Percentiles rank a stretch among this genome's conserved stretches.
Conservation (phyloP, 2,797 vertebrate genomes). For the Crenuchus spilurus region DNA sequence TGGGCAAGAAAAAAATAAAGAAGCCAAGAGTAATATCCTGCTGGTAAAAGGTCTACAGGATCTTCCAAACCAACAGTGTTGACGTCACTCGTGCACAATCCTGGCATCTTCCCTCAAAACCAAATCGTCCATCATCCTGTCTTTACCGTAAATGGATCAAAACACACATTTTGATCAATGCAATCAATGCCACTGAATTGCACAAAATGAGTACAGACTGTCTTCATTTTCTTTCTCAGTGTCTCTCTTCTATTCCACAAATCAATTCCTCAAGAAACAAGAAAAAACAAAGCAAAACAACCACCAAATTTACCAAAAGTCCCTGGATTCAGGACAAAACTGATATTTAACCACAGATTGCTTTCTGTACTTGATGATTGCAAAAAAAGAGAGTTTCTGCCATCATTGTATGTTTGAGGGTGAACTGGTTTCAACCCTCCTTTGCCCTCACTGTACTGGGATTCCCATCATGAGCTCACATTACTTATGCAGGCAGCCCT, state of each 20-base stretch:
- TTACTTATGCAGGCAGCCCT: constrained; percentile 17
- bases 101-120: neutral
- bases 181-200: constrained; percentile 3
- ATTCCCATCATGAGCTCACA: constrained; percentile 37
- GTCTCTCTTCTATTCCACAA: constrained; percentile 10
- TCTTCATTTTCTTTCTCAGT: neutral
- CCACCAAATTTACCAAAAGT: constrained; percentile 24
- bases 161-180: neutral
- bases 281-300: constrained; percentile 29
- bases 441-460: constrained; percentile 26
- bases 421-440: constrained; percentile 31
- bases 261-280: constrained; percentile 19
- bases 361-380: neutral
- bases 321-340: constrained; percentile 12
- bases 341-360: constrained; percentile 16
- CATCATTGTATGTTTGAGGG: constrained; percentile 19
- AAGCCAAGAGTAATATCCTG: neutral
- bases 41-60: neutral
- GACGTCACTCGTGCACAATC: neutral
- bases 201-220: neutral
- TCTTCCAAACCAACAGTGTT: neutral
- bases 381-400: constrained; percentile 14
- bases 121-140: constrained; percentile 10
- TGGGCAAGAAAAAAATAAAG: neutral
- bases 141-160: constrained; percentile 5